Base-by-base conservation (phyloP, 2,797 vertebrate species). In the Cossypha caffra region DNA sequence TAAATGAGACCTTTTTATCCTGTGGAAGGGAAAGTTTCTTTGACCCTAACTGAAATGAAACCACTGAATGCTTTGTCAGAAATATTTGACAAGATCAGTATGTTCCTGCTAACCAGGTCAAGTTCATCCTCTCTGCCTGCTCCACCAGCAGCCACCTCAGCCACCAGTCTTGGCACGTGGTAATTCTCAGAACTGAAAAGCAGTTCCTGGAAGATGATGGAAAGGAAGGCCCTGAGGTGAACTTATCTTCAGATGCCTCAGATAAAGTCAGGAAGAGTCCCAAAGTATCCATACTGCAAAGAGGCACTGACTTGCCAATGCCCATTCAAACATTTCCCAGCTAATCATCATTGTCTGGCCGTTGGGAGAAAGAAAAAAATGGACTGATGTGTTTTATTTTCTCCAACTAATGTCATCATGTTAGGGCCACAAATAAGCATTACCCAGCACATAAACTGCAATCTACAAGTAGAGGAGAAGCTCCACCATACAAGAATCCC, bases 81-180 rank as follows among this genome's bases (percentile, higher is more conserved):
- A 95, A 63, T 74, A 84, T 67, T 40, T 38, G 17, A 40, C 23
- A 71, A 52, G 75, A 76, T 84, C 92, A 38, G 15, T 74, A 15
- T 72, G 80, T 92, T 95, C 81, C 62, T 55, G 51, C 73, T 91
- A 68, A 61, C 45, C 62, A 80, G 88, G 86, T 92, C 72, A 75
- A 86, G 78, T 77, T 94, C 35, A 57, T 79, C 68, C 0, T 3
- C 50, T 86, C 63, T 68, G 42, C 52, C 45, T 78, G 37, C 33
- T 82, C 57, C 64, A 83, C 52, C 72, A 92, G 67, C 57, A 95
- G 63, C 55, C 42, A 63, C 23, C 71, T 86, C 92, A 91, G 37
- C 33, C 2, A 4, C 48, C 43, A 66, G 33, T 42, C 61, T 59
- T 0, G 0, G 40, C 58, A 57, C 71, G 55, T 6, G 1, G 31